Conservation (phyloP, 2,888 invertebrate species). For the Oligia strigilis region DNA sequence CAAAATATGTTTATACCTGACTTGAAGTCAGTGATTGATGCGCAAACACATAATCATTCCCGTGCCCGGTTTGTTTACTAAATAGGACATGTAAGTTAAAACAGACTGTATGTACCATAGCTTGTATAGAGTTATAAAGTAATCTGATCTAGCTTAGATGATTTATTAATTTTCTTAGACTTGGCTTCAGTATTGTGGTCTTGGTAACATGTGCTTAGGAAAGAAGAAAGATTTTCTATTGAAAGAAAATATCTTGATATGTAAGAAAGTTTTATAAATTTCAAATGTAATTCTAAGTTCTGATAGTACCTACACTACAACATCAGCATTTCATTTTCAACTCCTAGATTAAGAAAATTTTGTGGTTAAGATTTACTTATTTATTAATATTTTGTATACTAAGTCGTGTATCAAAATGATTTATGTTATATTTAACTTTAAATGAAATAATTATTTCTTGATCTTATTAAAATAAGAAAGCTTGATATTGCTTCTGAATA, state of each 20-base stretch:
- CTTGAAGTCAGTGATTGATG: background rate
- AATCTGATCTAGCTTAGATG: slow-evolving; percentile 19
- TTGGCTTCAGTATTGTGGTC: background rate
- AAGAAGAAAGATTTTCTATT: background rate
- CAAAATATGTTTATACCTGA: background rate
- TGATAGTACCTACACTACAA: background rate
- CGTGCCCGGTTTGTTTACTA: background rate
- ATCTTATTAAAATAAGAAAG: background rate
- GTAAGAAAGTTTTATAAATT: background rate
- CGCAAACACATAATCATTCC: background rate
- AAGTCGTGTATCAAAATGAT: slow-evolving; percentile 4
- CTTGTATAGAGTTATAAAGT: slow-evolving; percentile 4
- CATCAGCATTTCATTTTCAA: background rate
- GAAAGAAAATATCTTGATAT: background rate
- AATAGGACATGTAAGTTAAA: background rate
- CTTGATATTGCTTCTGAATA: slow-evolving; percentile 4
- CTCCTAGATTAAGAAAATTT: background rate
- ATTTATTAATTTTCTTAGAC: slow-evolving; percentile 35
- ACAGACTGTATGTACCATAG: background rate
- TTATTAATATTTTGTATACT: background rate
- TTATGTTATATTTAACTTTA: slow-evolving; percentile 11
- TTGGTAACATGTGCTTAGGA: background rate
- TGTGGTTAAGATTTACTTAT: background rate
- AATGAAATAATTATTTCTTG: background rate
- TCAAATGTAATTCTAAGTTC: background rate